Base-by-base conservation (phyloP, 2,113 vertebrate genomes). In the Atlantisia rogersi region DNA sequence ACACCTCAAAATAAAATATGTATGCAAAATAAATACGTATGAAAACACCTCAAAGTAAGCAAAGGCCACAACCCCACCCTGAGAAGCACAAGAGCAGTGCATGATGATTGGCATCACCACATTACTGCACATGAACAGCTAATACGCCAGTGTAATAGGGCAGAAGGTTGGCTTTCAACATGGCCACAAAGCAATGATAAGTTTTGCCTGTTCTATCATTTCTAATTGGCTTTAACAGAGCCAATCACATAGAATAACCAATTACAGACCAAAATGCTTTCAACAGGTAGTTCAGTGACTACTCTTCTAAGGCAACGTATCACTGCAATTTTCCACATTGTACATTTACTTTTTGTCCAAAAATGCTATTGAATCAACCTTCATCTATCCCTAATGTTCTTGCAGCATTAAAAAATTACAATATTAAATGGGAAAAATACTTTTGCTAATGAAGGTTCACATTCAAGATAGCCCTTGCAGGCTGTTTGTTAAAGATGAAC, bases 241-340 rank as follows among this genome's bases (percentile, higher is more conserved):
- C 31, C 39, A 91, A 28, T 40, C 28, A 55, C 52, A 63, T 6
- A 78, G 8, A 70, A 94, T 5, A 59, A 64, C 7, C 25, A 25
- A 8, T 7, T 40, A 20, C 81, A 78, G 37, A n/a, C 48, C 29
- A 2, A 63, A 70, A 7, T 26, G 48, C 39, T 80, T 11, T 25
- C 48, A 35, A 26, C 24, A 69, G 4, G 2, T 18, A 44, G 20
- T 16, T 81, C 82, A 68, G 25, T 39, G 39, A 11, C 35, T 35
- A 29, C 0, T 0, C 16, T 76, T 82, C 32, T 48, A 82, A 65
- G 15, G 22, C 46, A 70, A 44, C 10, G 3, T 5, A 44, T 9
- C n/a, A 50, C 22, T 76, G 32, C 22, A 37, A 8, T 76, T 90
- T 90, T 50, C 37, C 42, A 88, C 16, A 75, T 0, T 39, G 37